phyloP scores from a whole-genome alignment of 1,140 invertebrate species.

The Musca domestica region DNA sequence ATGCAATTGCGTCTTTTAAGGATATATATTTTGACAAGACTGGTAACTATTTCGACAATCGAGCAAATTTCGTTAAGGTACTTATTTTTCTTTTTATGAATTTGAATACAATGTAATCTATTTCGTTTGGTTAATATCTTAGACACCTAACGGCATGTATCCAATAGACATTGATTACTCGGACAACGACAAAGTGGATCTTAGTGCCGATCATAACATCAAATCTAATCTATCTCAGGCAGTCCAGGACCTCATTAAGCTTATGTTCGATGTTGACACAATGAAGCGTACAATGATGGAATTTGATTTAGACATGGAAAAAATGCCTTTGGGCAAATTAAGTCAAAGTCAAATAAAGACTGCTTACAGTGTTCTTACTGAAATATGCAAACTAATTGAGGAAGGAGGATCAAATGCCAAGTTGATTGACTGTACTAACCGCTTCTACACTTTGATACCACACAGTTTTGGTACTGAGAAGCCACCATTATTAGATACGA shows the following conservation, averaged over 20 bases:
- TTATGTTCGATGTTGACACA: constrained; percentile 87
- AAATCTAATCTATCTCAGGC: constrained; percentile 70
- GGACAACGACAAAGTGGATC: constrained; percentile 41
- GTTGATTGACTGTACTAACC: constrained; percentile 83
- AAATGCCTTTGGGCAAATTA: constrained; percentile 96
- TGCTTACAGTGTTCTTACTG: constrained; percentile 79
- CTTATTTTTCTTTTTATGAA: constrained; percentile 37
- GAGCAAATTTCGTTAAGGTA: constrained; percentile 74
- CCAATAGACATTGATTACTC: constrained; percentile 90
- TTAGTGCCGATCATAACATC: constrained; percentile 35
- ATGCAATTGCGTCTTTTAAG: constrained; percentile 69
- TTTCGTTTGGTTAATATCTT: background rate
- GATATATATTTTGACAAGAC: constrained; percentile 78
- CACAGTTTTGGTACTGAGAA: constrained; percentile 88
- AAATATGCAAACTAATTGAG: constrained; percentile 69
- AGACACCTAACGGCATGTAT: constrained; percentile 74
- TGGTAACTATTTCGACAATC: constrained; percentile 73
- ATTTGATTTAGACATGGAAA: constrained; percentile 94
- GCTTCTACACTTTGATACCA: constrained; percentile 91
- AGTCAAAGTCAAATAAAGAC: constrained; percentile 86
- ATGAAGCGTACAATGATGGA: constrained; percentile 94
- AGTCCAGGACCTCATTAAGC: constrained; percentile 79
- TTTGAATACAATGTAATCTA: constrained; percentile 77
- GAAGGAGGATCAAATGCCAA: constrained; percentile 55
- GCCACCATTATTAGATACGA: constrained; percentile 76